Evolutionary conservation across 2,113 vertebrate genomes (phyloP), one percentile per base, ranked within the genome.

Genomic region (Myrmecophaga tridactyla): DNA sequence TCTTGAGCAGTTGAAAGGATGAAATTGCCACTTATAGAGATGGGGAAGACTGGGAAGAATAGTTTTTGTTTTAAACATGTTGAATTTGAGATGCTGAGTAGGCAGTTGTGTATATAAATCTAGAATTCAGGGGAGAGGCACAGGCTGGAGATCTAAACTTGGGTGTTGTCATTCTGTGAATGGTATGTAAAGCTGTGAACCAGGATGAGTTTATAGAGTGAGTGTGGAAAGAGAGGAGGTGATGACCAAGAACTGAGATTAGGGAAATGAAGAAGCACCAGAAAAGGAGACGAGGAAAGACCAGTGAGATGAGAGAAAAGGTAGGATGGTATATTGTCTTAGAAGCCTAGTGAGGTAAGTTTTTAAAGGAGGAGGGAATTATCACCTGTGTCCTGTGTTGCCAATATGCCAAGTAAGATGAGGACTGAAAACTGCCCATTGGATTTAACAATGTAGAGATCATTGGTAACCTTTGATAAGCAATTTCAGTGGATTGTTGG

Each of bases 11-110:
- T 72, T 86, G 56, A 17, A 87, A 90, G 34, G 48, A 7, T 92
- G 23, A 9, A 46, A 36, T 67, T 88, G 20, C 14, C 11, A 20
- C 73, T 70, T 48, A 73, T 31, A 84, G 63, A 58, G 51, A 36
- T 51, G 39, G 29, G 21, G 20, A 58, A 89, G 67, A 87, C 4
- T 36, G 31, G 23, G 34, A 72, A 23, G 48, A 86, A 29, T n/a
- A 86, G 80, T 58, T 86, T 86, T 93, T 70, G n/a, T 75, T 82
- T 95, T 91, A 88, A 41, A 53, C 14, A 5, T 80, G 25, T 67
- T 84, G 23, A 67, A 80, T 78, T 91, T 84, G 77, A 91, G 48
- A 60, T 78, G 39, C 39, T n/a, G 62, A 17, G 23, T 70, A 46
- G 67, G 36, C n/a, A 18, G 46, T n/a, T 69, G 36, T 9, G 34